A percentile compares a stretch with the other conserved stretches of the same genome.
phyloP scores from a whole-genome alignment of 2,113 vertebrate species.

The Grammomys dolichurus region DNA sequence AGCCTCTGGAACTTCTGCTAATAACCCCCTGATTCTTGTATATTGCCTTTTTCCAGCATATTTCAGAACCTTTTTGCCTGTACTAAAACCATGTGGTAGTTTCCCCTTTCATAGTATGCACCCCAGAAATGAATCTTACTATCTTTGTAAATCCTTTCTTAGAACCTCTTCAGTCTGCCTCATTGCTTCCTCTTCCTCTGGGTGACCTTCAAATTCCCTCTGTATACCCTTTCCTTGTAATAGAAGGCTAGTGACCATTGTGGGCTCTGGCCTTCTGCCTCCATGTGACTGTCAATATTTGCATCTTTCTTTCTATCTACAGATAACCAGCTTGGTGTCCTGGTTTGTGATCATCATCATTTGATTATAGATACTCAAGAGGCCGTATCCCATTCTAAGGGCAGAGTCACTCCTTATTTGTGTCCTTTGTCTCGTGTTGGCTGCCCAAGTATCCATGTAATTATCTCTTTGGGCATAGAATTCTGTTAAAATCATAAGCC shows the following conservation, averaged over 20 bases:
- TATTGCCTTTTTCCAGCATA: background rate
- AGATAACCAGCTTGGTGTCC: background rate
- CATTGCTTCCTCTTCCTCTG: background rate
- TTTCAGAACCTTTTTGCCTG: background rate
- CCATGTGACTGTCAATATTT: background rate
- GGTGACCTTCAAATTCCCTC: background rate
- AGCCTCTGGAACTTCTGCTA: background rate
- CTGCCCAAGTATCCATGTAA: background rate
- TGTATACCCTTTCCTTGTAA: background rate
- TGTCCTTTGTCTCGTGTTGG: background rate
- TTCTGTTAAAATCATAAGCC: background rate
- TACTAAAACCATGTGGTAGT: background rate
- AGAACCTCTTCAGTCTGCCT: background rate
- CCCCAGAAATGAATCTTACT: background rate
- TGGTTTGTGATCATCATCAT: background rate
- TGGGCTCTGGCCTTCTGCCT: background rate
- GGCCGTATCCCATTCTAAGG: background rate
- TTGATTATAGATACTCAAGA: background rate
- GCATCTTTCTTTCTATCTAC: background rate
- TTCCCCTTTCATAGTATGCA: background rate
- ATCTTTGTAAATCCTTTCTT: background rate
- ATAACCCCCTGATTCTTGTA: background rate
- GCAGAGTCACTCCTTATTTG: background rate
- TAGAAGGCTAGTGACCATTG: background rate
- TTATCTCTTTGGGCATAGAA: conserved; percentile 25